Percentiles rank a stretch among this genome's conserved stretches.
Evolutionary conservation across 1,140 invertebrate genomes (phyloP).

Genomic region (Wiebesia pumilae): DNA sequence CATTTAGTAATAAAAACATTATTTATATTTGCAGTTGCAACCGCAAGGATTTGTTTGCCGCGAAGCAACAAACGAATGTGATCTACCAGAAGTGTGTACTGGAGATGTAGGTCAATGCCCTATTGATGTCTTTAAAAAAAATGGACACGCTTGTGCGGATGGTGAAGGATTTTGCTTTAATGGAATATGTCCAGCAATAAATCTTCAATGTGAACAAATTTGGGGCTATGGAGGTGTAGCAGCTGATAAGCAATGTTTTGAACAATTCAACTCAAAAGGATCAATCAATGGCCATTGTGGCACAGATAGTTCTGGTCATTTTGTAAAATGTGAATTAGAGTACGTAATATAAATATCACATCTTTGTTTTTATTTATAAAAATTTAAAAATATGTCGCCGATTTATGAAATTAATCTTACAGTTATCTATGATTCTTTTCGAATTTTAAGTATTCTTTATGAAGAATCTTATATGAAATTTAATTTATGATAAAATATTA

Average conservation of each 20-base stretch:
- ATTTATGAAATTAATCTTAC: too few species aligned
- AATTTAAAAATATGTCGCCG: too few species aligned
- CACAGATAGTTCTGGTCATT: constrained; percentile 84
- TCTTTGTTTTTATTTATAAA: not conserved
- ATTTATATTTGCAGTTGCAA: constrained; percentile 78
- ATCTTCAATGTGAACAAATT: constrained; percentile 90
- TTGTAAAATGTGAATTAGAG: constrained; percentile 90
- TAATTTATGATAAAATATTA: too few species aligned
- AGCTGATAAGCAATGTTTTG: constrained; percentile 90
- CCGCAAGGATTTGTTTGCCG: constrained; percentile 87
- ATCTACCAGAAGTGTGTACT: constrained; percentile 93
- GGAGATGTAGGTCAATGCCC: constrained; percentile 92
- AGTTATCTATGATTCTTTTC: too few species aligned
- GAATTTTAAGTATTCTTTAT: too few species aligned
- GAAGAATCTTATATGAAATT: too few species aligned
- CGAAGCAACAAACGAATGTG: constrained; percentile 91
- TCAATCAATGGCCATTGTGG: constrained; percentile 96
- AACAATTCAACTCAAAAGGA: constrained; percentile 95
- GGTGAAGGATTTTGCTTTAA: constrained; percentile 90
- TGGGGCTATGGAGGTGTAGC: constrained; percentile 90
- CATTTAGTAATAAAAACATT: too few species aligned
- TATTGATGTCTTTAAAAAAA: constrained; percentile 90
- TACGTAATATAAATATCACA: constrained; percentile 76
- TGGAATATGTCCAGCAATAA: constrained; percentile 91
- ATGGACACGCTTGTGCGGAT: constrained; percentile 87